Conservation (phyloP, 1,140 invertebrate genomes). For the Eumeta japonica region DNA sequence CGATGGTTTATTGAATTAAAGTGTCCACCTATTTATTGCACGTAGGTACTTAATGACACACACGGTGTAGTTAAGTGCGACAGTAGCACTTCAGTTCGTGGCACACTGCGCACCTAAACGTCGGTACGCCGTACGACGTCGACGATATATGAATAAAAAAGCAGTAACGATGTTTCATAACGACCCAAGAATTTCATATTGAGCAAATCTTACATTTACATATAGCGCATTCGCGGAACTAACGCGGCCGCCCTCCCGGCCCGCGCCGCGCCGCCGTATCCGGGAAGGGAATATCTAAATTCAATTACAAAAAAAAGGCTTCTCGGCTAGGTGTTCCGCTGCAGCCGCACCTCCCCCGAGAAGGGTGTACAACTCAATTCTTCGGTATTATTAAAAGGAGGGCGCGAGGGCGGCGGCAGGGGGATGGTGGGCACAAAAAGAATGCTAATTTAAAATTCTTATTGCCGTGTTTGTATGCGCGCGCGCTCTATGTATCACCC, state of each 20-base stretch:
- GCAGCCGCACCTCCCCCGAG: constrained; percentile 47
- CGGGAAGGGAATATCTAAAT: constrained; percentile 51
- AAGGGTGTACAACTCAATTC: constrained; percentile 55
- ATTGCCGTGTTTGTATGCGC: constrained; percentile 50
- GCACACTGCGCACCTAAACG: no score
- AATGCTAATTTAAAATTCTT: constrained; percentile 56
- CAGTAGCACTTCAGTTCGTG: no score
- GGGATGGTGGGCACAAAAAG: constrained; percentile 49
- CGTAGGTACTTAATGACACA: no score
- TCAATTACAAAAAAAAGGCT: constrained; percentile 56
- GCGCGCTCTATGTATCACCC: constrained; percentile 48
- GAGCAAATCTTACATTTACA: constrained; percentile 25
- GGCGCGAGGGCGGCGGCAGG: constrained; percentile 31
- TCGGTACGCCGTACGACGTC: no score
- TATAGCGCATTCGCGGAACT: constrained; percentile 33
- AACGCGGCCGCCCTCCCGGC: constrained; percentile 32
- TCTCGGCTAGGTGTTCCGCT: constrained; percentile 38
- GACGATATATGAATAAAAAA: no score
- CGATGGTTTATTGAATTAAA: no score
- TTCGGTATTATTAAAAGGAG: constrained; percentile 51
- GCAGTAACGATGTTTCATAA: no score
- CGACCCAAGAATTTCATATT: constrained; percentile 33
- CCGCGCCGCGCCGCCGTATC: constrained; percentile 37
- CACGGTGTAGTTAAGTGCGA: no score
- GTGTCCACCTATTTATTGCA: no score